These are phyloP conservation scores for Noctua pronuba DNA, from an alignment of 2,888 invertebrate genomes.

Conservation along the genomic window DNA sequence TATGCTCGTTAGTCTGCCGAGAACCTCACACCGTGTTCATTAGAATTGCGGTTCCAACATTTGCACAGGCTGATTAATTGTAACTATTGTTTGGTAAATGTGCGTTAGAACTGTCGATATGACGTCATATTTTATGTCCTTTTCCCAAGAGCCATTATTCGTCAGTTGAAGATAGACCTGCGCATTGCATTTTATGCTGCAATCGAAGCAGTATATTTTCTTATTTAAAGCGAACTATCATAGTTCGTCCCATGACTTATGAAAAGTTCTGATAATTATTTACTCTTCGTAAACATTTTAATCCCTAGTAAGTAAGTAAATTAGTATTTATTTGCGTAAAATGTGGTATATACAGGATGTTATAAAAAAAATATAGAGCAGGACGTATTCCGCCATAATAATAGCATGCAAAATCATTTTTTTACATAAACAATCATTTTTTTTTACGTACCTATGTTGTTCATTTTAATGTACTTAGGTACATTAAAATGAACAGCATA, in stretches of 20 bases:
- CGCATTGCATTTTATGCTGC: background rate
- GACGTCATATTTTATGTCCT: background rate
- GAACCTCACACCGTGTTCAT: constrained; percentile 39
- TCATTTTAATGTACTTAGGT: too few relatives aligned
- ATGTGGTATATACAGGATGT: too few relatives aligned
- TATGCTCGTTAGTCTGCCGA: constrained; percentile 48
- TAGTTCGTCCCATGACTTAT: background rate
- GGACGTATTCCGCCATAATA: too few relatives aligned
- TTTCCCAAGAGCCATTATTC: background rate
- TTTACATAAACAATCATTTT: too few relatives aligned
- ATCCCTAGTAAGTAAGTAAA: too few relatives aligned
- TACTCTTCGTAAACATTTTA: background rate
- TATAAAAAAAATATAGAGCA: too few relatives aligned
- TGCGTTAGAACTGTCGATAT: background rate
- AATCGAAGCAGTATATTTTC: background rate
- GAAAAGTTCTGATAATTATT: background rate
- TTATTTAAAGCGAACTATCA: background rate
- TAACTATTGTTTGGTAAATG: constrained; percentile 5
- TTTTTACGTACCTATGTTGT: too few relatives aligned
- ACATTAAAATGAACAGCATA: too few relatives aligned
- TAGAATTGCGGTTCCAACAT: constrained; percentile 43
- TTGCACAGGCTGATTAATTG: constrained; percentile 32
- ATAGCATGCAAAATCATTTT: too few relatives aligned
- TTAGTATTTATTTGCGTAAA: too few relatives aligned
- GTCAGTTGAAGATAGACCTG: background rate